Evolutionary conservation across 1,140 invertebrate genomes (phyloP).

Genomic region (Ostrea edulis): DNA sequence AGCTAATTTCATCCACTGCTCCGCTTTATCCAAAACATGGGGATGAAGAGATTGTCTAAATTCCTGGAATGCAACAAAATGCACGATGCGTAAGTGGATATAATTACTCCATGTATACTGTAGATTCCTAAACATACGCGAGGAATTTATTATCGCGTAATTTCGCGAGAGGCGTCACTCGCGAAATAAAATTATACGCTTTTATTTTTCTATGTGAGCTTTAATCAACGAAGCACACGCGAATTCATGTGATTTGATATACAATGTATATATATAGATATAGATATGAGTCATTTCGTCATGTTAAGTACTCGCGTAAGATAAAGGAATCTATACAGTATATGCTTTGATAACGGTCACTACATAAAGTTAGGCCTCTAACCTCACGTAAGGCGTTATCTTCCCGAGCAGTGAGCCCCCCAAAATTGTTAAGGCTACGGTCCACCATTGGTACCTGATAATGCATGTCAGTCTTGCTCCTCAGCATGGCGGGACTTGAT

Average conservation of each 20-base stretch:
- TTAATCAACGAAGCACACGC: too few species aligned
- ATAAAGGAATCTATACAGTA: too few species aligned
- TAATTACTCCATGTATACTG: not conserved
- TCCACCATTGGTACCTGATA: not conserved
- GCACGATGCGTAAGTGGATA: not conserved
- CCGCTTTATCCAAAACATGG: slow-evolving; percentile 50
- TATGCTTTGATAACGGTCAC: not conserved
- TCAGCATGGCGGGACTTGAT: slow-evolving; percentile 23
- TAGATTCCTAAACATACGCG: too few species aligned
- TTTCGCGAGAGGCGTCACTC: too few species aligned
- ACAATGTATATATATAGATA: too few species aligned
- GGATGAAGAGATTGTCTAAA: slow-evolving; percentile 50
- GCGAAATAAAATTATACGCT: too few species aligned
- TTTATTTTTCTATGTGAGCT: too few species aligned
- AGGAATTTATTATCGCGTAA: too few species aligned
- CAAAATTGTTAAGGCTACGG: not conserved
- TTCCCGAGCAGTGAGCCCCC: not conserved
- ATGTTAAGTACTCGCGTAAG: too few species aligned
- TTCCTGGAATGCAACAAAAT: slow-evolving; percentile 35
- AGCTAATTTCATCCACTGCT: slow-evolving; percentile 56
- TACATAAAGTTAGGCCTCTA: not conserved
- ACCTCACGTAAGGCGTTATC: not conserved
- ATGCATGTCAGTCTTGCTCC: slow-evolving; percentile 39
- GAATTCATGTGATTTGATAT: too few species aligned
- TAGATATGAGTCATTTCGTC: too few species aligned